Conservation (phyloP, 2,888 invertebrate genomes). For the Xestia sexstrigata region DNA sequence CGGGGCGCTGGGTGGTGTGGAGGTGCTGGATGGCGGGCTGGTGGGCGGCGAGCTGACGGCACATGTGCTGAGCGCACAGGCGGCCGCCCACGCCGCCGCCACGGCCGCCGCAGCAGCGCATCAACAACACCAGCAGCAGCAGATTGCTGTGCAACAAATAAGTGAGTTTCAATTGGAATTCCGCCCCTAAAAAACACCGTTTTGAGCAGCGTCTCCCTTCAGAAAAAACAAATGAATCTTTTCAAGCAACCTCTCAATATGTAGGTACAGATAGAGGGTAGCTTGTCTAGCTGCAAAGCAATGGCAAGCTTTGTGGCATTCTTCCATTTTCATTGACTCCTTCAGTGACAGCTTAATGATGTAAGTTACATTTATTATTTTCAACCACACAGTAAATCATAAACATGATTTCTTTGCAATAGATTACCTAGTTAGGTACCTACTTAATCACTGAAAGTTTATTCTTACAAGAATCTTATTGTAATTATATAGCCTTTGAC, state of each 20-base stretch:
- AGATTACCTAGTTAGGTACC: no score
- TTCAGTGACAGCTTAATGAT: background rate
- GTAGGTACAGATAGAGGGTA: background rate
- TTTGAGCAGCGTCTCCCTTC: background rate
- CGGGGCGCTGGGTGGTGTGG: constrained; percentile 90
- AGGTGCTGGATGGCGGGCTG: constrained; percentile 85
- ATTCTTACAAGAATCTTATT: background rate
- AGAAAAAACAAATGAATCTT: constrained; percentile 44
- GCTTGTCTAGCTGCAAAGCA: background rate
- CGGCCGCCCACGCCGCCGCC: constrained; percentile 88
- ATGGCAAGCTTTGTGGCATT: background rate
- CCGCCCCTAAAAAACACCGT: background rate
- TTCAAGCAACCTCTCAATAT: background rate
- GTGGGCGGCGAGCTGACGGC: constrained; percentile 86
- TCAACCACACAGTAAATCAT: background rate
- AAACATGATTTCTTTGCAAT: background rate
- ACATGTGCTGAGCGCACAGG: constrained; percentile 87
- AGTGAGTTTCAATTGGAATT: constrained; percentile 75
- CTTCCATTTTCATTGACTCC: background rate
- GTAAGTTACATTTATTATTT: background rate
- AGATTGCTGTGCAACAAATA: constrained; percentile 85
- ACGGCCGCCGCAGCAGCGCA: constrained; percentile 84
- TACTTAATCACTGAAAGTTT: background rate
- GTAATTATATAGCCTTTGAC: background rate
- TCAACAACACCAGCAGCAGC: constrained; percentile 83